phyloP scores from a whole-genome alignment of 2,797 vertebrate genomes.

The Chromis chromis region DNA sequence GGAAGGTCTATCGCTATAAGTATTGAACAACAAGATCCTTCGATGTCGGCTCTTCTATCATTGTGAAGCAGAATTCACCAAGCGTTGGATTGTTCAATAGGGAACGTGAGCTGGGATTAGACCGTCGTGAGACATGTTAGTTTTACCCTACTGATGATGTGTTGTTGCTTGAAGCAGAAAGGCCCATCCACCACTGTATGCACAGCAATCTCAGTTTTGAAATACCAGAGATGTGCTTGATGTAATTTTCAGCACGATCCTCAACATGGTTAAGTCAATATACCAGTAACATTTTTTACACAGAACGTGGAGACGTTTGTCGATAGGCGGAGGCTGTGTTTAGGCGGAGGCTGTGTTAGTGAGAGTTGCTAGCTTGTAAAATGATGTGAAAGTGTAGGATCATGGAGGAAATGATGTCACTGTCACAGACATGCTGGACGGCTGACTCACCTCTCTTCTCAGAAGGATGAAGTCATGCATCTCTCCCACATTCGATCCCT shows the following conservation, averaged over 20 bases:
- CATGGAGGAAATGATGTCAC: slow-evolving; percentile 63
- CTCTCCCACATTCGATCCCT: slow-evolving; percentile 9
- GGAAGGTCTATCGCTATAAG: too few species aligned
- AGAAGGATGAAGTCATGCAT: slow-evolving; percentile 74
- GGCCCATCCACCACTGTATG: neutral
- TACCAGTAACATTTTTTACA: neutral
- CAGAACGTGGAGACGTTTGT: neutral
- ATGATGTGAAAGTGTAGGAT: slow-evolving; percentile 51
- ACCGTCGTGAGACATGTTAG: too few species aligned
- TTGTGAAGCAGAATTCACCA: too few species aligned
- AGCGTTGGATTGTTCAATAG: too few species aligned
- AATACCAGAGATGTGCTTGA: neutral
- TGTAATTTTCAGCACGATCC: neutral
- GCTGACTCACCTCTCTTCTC: slow-evolving; percentile 54
- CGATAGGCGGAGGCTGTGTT: neutral
- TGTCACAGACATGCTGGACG: slow-evolving; percentile 29
- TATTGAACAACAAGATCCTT: too few species aligned
- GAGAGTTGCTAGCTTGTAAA: slow-evolving; percentile 29
- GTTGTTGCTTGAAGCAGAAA: slow-evolving; percentile 12
- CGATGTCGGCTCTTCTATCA: too few species aligned
- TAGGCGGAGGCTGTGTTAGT: neutral
- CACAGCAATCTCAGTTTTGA: neutral
- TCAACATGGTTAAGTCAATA: neutral
- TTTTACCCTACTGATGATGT: too few species aligned
- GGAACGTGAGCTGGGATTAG: too few species aligned